Conservation (phyloP, 2,113 vertebrate genomes). For the Oryzias celebensis region DNA sequence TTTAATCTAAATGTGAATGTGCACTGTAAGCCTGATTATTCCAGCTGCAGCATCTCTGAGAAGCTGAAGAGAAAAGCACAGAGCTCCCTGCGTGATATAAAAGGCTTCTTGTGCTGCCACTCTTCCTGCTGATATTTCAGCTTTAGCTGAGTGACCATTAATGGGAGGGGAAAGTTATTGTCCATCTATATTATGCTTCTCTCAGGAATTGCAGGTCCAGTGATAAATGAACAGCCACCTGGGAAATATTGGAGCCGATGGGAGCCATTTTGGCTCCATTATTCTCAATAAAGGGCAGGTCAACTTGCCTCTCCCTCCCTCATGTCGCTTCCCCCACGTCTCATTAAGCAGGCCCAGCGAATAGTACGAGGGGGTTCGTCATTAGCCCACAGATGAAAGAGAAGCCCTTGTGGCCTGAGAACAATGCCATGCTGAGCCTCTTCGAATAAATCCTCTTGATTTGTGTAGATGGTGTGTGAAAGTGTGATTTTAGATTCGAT, state of each 20-base stretch:
- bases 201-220: conserved; percentile 25
- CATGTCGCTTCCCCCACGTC: conserved; percentile 2
- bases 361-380: conserved; percentile 29
- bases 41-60: not conserved
- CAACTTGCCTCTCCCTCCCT: conserved; percentile 24
- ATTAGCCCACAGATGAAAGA: conserved; percentile 55
- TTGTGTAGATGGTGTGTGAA: conserved; percentile 10
- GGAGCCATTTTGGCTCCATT: conserved; percentile 66
- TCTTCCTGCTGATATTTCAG: conserved; percentile 34
- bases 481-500: not conserved
- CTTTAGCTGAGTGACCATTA: conserved; percentile 49
- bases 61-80: conserved; percentile 23
- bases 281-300: conserved; percentile 69
- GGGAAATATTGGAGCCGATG: conserved; percentile 60
- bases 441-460: conserved; percentile 21
- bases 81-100: conserved; percentile 5
- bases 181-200: conserved; percentile 46
- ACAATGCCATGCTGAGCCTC: conserved; percentile 37
- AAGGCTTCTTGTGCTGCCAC: conserved; percentile 29
- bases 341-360: conserved; percentile 45
- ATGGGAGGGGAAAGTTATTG: conserved; percentile 38
- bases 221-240: conserved; percentile 64
- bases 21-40: not conserved
- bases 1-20: not conserved
- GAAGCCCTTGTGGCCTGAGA: conserved; percentile 25